A percentile compares a stretch with the other conserved stretches of the same genome.
These are phyloP conservation scores for Harpegnathos saltator DNA, from an alignment of 1,140 invertebrate species.

Conservation along the genomic window DNA sequence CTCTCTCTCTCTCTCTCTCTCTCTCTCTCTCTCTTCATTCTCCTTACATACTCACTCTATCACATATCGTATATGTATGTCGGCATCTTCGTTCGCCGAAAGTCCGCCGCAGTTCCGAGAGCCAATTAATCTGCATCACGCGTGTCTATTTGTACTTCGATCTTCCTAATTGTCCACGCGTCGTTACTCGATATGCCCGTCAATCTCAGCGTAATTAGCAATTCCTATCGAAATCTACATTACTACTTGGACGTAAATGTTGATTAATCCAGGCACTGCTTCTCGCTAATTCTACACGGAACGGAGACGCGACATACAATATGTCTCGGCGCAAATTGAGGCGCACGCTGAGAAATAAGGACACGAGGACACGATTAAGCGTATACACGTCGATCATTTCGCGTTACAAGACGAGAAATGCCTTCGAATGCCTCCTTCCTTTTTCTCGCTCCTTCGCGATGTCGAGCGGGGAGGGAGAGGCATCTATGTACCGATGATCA, in stretches of 20 bases:
- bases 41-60: not conserved
- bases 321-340: not conserved
- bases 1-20: not conserved
- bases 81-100: not conserved
- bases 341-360: not conserved
- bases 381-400: not conserved
- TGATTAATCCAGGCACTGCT: constrained; percentile 44
- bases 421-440: not conserved
- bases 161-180: constrained; percentile 37
- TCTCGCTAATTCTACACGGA: constrained; percentile 11
- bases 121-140: constrained; percentile 7
- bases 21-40: not conserved
- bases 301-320: not conserved
- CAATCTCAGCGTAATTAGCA: constrained; percentile 49
- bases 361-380: not conserved
- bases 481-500: constrained; percentile 28
- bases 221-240: constrained; percentile 40
- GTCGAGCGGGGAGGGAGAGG: not conserved
- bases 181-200: constrained; percentile 35
- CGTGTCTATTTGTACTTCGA: constrained; percentile 9
- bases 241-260: constrained; percentile 26
- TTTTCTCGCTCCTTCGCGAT: not conserved
- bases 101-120: not conserved
- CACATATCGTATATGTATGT: not conserved
- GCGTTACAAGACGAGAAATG: not conserved